Percentiles rank a stretch among this genome's conserved stretches.
Evolutionary conservation across 2,113 vertebrate genomes (phyloP).

Genomic region (Falco punctatus): DNA sequence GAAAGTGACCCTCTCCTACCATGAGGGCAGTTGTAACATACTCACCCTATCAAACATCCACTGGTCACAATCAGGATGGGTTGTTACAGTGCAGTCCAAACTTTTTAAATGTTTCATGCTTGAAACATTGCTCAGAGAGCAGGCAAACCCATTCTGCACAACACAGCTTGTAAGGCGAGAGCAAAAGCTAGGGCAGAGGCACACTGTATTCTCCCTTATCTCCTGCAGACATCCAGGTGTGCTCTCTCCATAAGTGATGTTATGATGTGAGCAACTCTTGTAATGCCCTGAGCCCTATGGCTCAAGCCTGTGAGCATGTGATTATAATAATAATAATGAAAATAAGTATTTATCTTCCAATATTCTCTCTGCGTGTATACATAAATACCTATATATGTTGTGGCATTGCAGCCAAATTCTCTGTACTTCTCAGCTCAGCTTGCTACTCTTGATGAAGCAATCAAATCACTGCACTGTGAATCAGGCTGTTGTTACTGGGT

Average conservation of each 20-base stretch:
- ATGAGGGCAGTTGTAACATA: background rate
- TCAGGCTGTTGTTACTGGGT: background rate
- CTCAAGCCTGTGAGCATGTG: background rate
- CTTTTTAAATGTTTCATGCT: background rate
- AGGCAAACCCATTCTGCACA: background rate
- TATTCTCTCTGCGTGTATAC: background rate
- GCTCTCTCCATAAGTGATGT: background rate
- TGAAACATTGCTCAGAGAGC: background rate
- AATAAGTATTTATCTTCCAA: background rate
- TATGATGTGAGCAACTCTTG: background rate
- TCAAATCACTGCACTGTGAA: background rate
- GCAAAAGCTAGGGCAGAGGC: background rate
- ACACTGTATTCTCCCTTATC: background rate
- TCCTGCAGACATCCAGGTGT: background rate
- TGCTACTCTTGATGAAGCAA: background rate
- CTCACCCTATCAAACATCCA: background rate
- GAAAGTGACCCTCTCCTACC: background rate
- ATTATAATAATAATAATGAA: background rate
- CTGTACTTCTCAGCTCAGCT: background rate
- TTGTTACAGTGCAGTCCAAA: background rate
- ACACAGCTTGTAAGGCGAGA: background rate
- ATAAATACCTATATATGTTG: background rate
- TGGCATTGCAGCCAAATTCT: background rate
- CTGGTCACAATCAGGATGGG: background rate
- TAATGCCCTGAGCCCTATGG: background rate